A percentile compares a stretch with the other conserved stretches of the same genome.
These are phyloP conservation scores for Biston betularia DNA, from an alignment of 2,888 invertebrate species.

Conservation along the genomic window DNA sequence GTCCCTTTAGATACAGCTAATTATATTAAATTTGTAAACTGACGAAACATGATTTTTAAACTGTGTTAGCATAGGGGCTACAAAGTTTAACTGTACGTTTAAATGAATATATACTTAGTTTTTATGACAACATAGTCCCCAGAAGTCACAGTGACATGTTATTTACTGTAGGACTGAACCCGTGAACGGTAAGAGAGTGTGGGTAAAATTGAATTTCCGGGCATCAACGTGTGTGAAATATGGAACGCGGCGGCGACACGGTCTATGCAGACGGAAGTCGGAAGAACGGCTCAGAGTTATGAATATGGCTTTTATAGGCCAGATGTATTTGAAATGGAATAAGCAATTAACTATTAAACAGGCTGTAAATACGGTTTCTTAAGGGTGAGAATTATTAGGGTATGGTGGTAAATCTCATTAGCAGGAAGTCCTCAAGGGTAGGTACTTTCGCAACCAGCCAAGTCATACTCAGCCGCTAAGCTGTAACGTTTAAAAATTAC, in stretches of 20 bases:
- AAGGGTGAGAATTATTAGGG: background rate
- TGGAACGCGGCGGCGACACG: constrained; percentile 36
- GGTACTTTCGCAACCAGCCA: no score
- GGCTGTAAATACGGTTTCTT: background rate
- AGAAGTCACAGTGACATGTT: constrained; percentile 3
- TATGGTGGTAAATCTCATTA: background rate
- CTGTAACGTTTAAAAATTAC: no score
- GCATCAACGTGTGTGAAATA: constrained; percentile 51
- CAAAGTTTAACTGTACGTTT: no score
- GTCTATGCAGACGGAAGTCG: constrained; percentile 39
- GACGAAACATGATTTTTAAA: no score
- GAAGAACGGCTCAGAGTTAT: constrained; percentile 29
- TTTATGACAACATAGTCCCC: background rate
- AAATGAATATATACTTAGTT: background rate
- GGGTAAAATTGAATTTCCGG: constrained; percentile 55
- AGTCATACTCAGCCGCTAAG: no score
- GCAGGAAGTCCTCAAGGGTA: background rate
- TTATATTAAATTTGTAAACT: no score
- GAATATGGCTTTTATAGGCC: constrained; percentile 26
- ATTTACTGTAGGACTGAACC: constrained; percentile 26
- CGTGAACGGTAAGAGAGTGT: constrained; percentile 22
- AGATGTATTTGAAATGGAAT: background rate
- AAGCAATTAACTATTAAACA: background rate
- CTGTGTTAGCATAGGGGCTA: no score
- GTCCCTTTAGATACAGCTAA: no score